A percentile compares a stretch with the other conserved stretches of the same genome.
Conservation (phyloP, 37 sponge, comb jelly and placozoan genomes). For the Eunapius fragilis region DNA sequence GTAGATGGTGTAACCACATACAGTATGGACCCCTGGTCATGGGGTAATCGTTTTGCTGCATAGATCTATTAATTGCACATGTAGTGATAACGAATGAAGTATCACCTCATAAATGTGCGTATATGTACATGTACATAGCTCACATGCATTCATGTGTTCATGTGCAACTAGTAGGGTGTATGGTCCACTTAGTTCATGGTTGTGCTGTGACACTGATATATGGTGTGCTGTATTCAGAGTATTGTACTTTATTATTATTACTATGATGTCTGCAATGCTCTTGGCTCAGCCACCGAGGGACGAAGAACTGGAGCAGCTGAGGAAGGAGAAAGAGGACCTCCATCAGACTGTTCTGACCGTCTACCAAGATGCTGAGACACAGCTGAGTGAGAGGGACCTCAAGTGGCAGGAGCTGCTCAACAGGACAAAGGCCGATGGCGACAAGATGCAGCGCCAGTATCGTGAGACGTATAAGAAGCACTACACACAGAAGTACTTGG, state of each 20-base stretch:
- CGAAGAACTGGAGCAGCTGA: background rate
- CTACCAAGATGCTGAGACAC: background rate
- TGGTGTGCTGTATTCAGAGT: background rate
- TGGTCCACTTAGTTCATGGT: no score
- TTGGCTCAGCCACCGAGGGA: background rate
- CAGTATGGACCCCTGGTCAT: no score
- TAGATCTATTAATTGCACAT: no score
- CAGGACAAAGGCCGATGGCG: background rate
- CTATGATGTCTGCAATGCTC: no score
- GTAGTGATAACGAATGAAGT: no score
- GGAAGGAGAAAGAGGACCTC: background rate
- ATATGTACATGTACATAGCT: no score
- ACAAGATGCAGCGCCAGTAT: background rate
- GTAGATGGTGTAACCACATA: no score
- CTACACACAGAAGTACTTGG: background rate
- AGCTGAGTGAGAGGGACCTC: background rate
- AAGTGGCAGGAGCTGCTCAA: background rate
- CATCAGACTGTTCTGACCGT: background rate
- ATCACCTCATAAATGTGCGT: no score
- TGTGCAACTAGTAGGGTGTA: no score
- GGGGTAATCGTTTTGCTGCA: no score
- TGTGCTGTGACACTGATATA: background rate
- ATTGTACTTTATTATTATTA: no score
- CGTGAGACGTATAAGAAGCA: background rate
- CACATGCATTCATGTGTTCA: no score